Base-by-base conservation (phyloP, 2,113 vertebrate genomes). In the Oreotrochilus melanogaster region DNA sequence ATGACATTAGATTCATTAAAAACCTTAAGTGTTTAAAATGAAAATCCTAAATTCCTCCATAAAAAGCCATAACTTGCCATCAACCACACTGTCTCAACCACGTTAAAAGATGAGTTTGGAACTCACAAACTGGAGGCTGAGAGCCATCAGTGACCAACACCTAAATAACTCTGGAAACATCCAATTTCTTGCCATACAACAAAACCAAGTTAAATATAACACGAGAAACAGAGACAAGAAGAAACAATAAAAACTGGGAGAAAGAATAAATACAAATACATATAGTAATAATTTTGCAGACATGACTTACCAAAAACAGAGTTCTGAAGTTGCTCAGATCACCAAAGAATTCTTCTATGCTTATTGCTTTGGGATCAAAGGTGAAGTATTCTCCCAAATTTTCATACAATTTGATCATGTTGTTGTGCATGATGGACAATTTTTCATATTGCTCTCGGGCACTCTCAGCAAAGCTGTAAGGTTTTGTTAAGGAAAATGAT, bases 371-470 rank as follows among this genome's bases (percentile, higher is more conserved):
- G 13, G 99, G 97, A 95, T 99, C 99, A 75, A 99, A 99, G 94
- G 98, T 98, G 33, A 99, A 99, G 88, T 98, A 99, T 66, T 99
- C 99, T 91, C 99, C 99, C 60, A 99, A 89, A 94, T 92, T 99
- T 88, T 99, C 99, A 50, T 99, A 99, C 22, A 99, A 96, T 84
- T 99, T 99, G 14, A 97, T 98, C 99, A 99, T 99, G 97, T 99
- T 99, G 97, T 98, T 99, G 97, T 99, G 98, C 99, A 99, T 99
- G 94, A 97, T 99, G 89, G 98, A 98, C 58, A 99, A 98, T 73
- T 99, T 99, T 28, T 99, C 99, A 31, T 99, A 99, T 65, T 99
- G 99, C 61, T 99, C 99, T 70, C 99, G 97, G 30, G 99, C 97
- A 94, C 97, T 97, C 97, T 99, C 99, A 80, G 98, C 96, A 98